phyloP scores from a whole-genome alignment of 2,888 invertebrate species.

The Athalia rosae region DNA sequence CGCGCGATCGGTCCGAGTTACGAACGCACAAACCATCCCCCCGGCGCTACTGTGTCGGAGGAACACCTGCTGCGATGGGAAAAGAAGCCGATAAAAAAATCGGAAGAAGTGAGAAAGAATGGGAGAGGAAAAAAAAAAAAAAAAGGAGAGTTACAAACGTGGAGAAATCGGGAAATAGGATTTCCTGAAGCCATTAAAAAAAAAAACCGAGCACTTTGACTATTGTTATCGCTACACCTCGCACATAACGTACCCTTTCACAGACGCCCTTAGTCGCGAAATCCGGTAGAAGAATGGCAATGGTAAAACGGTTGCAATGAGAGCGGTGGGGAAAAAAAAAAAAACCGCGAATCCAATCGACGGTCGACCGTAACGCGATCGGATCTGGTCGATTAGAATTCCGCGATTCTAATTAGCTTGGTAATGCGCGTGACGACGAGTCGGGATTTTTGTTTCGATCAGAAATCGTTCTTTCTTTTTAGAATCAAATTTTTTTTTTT shows the following conservation, averaged over 20 bases:
- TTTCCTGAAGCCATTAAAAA: constrained; percentile 42
- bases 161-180: constrained; percentile 44
- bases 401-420: neutral
- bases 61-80: neutral
- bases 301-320: neutral
- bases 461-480: neutral
- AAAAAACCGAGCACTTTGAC: constrained; percentile 12
- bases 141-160: constrained; percentile 29
- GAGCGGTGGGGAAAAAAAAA: neutral
- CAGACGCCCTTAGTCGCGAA: neutral
- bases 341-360: neutral
- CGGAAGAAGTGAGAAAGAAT: neutral
- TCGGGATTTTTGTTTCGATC: neutral
- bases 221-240: constrained; percentile 27
- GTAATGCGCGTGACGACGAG: neutral
- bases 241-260: neutral
- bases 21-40: neutral
- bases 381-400: too few species aligned
- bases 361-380: neutral
- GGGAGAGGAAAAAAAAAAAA: constrained; percentile 39
- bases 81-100: constrained; percentile 3
- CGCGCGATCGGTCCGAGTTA: neutral
- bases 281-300: neutral
- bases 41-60: neutral
- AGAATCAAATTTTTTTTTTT: too few species aligned